phyloP scores from a whole-genome alignment of 2,113 vertebrate species.

The Malurus cyaneus region DNA sequence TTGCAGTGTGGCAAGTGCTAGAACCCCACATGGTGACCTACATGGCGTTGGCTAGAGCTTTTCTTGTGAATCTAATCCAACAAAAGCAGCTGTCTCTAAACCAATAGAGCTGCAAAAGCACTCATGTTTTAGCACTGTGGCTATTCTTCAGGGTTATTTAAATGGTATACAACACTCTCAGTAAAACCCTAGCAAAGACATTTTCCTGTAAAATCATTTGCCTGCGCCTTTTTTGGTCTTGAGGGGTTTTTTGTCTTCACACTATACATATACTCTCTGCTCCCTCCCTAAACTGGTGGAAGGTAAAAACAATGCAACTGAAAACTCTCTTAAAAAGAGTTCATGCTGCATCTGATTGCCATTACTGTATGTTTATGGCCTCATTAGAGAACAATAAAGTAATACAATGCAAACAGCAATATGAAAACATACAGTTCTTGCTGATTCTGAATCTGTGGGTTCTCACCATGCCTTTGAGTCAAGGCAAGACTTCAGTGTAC shows the following conservation, averaged over 20 bases:
- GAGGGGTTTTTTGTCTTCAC: not conserved
- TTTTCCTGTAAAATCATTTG: not conserved
- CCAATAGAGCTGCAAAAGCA: constrained; percentile 10
- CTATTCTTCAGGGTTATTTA: not conserved
- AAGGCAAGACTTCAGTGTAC: not conserved
- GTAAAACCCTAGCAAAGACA: not conserved
- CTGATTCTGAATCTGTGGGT: not conserved
- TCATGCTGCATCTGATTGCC: not conserved
- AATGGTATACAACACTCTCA: not conserved
- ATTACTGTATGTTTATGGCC: not conserved
- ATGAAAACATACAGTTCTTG: not conserved
- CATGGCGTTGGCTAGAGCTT: constrained; percentile 17
- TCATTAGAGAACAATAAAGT: not conserved
- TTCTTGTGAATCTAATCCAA: constrained; percentile 53
- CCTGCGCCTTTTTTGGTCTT: not conserved
- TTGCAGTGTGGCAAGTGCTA: not conserved
- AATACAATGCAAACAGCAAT: not conserved
- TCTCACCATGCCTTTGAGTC: not conserved
- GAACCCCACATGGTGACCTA: constrained; percentile 52
- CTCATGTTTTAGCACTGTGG: not conserved
- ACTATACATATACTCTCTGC: rapidly evolving
- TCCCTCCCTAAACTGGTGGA: not conserved
- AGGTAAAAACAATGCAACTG: not conserved
- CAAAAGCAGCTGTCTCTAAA: constrained; percentile 57
- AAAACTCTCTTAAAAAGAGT: not conserved